phyloP scores from a whole-genome alignment of 1,140 invertebrate genomes.

The Drosophila micromelanica region DNA sequence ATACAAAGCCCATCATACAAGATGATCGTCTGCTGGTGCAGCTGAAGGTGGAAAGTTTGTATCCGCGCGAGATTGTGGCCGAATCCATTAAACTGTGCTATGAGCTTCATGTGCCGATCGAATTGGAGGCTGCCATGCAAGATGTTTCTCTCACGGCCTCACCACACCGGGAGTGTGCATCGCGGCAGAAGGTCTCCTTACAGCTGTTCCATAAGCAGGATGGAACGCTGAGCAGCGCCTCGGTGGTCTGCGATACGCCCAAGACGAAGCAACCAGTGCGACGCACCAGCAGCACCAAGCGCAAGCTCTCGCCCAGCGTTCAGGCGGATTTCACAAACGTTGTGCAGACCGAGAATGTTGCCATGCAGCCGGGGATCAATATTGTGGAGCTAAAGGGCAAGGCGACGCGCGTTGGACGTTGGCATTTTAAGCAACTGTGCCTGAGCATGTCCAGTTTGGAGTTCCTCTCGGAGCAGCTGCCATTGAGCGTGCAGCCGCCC shows the following conservation, averaged over 20 bases:
- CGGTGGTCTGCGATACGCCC: constrained; percentile 87
- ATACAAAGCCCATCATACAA: constrained; percentile 83
- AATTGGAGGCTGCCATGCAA: constrained; percentile 47
- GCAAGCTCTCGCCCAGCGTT: constrained; percentile 86
- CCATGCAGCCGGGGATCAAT: constrained; percentile 90
- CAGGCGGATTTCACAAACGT: constrained; percentile 88
- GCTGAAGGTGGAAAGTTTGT: constrained; percentile 86
- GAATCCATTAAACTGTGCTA: constrained; percentile 85
- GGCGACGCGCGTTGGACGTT: constrained; percentile 84
- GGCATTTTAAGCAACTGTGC: constrained; percentile 81
- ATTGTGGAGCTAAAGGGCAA: constrained; percentile 87
- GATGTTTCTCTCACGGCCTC: constrained; percentile 25
- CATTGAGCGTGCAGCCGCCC: constrained; percentile 52
- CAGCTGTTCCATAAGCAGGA: constrained; percentile 92
- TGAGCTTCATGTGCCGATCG: constrained; percentile 81
- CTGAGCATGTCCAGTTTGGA: constrained; percentile 86
- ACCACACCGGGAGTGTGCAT: constrained; percentile 48
- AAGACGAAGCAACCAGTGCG: constrained; percentile 84
- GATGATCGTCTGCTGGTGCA: constrained; percentile 87
- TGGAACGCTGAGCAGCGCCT: constrained; percentile 89
- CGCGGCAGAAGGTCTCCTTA: constrained; percentile 84
- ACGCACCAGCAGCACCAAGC: constrained; percentile 79
- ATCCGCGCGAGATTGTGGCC: constrained; percentile 87
- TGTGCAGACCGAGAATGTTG: constrained; percentile 86
- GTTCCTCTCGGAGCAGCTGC: constrained; percentile 86